phyloP scores from a whole-genome alignment of 2,113 vertebrate species.

The Cinclus cinclus region DNA sequence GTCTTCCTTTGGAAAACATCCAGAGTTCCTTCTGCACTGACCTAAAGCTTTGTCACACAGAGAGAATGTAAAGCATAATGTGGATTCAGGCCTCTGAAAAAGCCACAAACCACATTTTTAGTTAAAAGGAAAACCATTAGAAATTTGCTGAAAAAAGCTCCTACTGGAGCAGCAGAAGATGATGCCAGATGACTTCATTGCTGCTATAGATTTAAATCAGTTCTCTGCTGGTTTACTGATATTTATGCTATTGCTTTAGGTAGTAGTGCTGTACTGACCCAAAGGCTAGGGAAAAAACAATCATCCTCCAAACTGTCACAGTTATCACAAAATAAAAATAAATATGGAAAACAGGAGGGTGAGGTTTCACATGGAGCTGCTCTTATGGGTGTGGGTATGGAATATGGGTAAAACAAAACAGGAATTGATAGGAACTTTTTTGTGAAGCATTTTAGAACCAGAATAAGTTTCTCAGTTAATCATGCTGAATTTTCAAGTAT shows the following conservation, averaged over 20 bases:
- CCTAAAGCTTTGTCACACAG: background rate
- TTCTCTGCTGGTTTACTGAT: slow-evolving; percentile 19
- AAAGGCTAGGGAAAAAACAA: background rate
- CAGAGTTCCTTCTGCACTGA: background rate
- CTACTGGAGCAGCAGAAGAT: background rate
- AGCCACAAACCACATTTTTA: background rate
- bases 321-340: background rate
- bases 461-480: background rate
- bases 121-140: background rate
- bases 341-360: background rate
- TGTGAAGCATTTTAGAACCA: background rate
- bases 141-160: background rate
- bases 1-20: background rate
- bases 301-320: background rate
- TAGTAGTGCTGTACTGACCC: background rate
- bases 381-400: background rate
- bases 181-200: background rate
- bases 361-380: background rate
- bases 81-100: background rate
- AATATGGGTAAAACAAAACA: background rate
- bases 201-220: background rate
- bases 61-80: background rate
- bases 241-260: slow-evolving; percentile 4
- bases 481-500: background rate
- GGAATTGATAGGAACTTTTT: background rate